phyloP scores from a whole-genome alignment of 2,888 invertebrate species.

The Hemistola chrysoprasaria region DNA sequence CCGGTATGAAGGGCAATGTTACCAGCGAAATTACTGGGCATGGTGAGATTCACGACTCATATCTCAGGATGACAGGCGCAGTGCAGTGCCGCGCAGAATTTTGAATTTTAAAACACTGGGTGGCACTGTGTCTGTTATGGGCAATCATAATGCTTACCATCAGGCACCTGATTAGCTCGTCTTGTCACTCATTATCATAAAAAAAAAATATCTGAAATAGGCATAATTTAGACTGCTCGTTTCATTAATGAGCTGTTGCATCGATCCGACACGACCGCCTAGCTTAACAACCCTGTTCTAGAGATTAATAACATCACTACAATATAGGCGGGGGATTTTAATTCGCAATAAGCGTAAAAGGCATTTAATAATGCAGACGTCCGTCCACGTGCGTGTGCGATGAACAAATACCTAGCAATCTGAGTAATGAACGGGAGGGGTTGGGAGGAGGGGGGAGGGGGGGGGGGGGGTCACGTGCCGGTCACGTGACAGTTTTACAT shows the following conservation, averaged over 20 bases:
- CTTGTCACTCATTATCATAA: too few relatives aligned
- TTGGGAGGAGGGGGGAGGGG: conserved; percentile 29
- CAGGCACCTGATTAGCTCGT: too few relatives aligned
- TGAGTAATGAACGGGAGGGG: conserved; percentile 69
- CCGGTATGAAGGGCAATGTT: too few relatives aligned
- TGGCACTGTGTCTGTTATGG: too few relatives aligned
- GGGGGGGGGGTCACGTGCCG: conserved; percentile 57
- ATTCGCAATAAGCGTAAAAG: conserved; percentile 80
- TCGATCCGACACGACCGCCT: conserved; percentile 21
- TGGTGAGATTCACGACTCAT: too few relatives aligned
- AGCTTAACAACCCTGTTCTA: conserved; percentile 25
- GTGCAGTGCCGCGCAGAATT: too few relatives aligned
- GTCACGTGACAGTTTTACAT: conserved; percentile 75
- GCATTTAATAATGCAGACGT: conserved; percentile 82
- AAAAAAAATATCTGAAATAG: too few relatives aligned
- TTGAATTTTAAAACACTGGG: too few relatives aligned
- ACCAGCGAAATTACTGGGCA: too few relatives aligned
- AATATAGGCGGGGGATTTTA: conserved; percentile 56
- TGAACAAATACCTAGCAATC: conserved; percentile 77
- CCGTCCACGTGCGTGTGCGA: conserved; percentile 64
- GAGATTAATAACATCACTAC: conserved; percentile 64
- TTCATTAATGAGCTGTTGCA: conserved; percentile 39
- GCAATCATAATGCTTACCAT: too few relatives aligned
- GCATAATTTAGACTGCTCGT: conserved; percentile 49
- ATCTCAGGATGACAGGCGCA: too few relatives aligned